These are phyloP conservation scores for Muntiacus reevesi DNA, from an alignment of 2,113 vertebrate species.

Conservation along the genomic window DNA sequence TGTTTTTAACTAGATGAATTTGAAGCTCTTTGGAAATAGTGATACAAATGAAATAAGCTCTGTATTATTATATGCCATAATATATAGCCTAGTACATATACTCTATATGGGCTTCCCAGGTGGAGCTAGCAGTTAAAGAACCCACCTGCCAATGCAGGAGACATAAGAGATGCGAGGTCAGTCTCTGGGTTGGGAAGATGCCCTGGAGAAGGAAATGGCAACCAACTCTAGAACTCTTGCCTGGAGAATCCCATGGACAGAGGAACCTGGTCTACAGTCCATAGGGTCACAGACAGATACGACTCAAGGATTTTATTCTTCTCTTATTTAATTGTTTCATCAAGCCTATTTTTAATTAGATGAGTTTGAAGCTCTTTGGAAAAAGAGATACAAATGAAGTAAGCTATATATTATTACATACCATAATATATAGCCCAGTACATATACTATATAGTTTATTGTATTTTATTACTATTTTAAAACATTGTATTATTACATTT, in stretches of 20 bases:
- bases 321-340: neutral
- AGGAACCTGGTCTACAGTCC: neutral
- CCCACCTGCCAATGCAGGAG: neutral
- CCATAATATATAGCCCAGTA: neutral
- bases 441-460: neutral
- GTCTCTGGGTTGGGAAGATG: neutral
- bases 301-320: neutral
- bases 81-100: neutral
- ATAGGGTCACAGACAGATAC: neutral
- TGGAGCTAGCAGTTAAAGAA: neutral
- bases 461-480: neutral
- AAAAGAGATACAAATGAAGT: neutral
- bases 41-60: constrained; percentile 11
- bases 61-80: neutral
- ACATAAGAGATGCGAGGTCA: neutral
- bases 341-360: neutral
- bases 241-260: neutral
- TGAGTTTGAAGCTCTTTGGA: neutral
- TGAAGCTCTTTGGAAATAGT: neutral
- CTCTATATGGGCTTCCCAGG: neutral
- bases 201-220: neutral
- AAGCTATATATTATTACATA: neutral
- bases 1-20: neutral
- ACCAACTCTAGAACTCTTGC: neutral
- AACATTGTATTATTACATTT: neutral